Evolutionary conservation across 2,797 vertebrate genomes (phyloP).

Genomic region (Harpagifer antarcticus): DNA sequence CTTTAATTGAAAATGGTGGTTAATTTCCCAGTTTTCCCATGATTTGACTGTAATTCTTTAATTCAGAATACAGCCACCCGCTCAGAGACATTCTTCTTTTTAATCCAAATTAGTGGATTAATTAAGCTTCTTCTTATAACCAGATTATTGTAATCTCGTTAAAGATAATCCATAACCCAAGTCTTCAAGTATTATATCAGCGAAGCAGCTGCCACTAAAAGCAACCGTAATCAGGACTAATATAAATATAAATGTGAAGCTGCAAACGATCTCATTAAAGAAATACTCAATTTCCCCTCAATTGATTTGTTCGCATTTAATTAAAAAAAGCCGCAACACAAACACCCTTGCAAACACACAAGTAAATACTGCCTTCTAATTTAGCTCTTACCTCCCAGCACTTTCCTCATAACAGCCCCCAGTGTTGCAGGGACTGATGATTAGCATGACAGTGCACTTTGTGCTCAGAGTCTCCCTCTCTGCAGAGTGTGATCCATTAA

Average conservation of each 20-base stretch:
- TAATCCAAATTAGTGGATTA: slow-evolving; percentile 73
- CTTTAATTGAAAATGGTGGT: slow-evolving; percentile 33
- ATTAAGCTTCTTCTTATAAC: slow-evolving; percentile 59
- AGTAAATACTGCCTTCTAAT: slow-evolving; percentile 54
- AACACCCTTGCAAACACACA: slow-evolving; percentile 13
- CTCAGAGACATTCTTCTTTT: slow-evolving; percentile 45
- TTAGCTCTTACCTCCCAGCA: slow-evolving; percentile 39
- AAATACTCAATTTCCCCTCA: slow-evolving; percentile 64
- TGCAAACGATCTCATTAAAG: slow-evolving; percentile 61
- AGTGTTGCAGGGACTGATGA: slow-evolving; percentile 51
- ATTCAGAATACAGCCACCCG: slow-evolving; percentile 17
- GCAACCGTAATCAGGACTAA: slow-evolving; percentile 55
- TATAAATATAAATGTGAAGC: slow-evolving; percentile 54
- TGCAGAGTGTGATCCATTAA: slow-evolving; percentile 66
- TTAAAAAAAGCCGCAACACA: slow-evolving; percentile 51
- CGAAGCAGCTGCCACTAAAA: slow-evolving; percentile 45
- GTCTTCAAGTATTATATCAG: slow-evolving; percentile 53
- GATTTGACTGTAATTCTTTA: slow-evolving; percentile 36
- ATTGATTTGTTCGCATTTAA: slow-evolving; percentile 73
- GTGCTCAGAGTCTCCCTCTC: slow-evolving; percentile 48
- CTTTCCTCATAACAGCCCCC: slow-evolving; percentile 56
- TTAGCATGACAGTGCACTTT: slow-evolving; percentile 79
- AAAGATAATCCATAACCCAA: slow-evolving; percentile 71
- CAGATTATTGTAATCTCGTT: slow-evolving; percentile 79
- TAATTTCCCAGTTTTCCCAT: slow-evolving; percentile 22